Evolutionary conservation across 1,140 invertebrate species (phyloP).

Genomic region (Drosophila ambigua): DNA sequence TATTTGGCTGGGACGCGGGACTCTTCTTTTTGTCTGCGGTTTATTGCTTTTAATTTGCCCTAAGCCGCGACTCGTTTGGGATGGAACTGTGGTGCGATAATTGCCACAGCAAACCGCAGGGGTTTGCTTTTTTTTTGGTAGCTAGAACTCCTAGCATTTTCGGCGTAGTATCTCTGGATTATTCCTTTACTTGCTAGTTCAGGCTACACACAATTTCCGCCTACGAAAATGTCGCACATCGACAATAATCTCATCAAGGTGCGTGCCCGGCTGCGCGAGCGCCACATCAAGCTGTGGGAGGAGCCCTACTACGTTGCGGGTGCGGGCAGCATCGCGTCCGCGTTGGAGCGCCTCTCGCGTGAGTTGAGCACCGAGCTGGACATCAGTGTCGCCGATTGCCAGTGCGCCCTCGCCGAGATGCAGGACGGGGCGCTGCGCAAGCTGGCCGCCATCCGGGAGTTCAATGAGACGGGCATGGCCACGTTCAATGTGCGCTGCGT

Average conservation of each 20-base stretch:
- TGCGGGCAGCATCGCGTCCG: slow-evolving; percentile 76
- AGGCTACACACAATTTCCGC: no score
- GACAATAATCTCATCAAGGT: slow-evolving; percentile 51
- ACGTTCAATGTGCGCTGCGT: slow-evolving; percentile 76
- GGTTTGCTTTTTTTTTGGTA: slow-evolving; percentile 8
- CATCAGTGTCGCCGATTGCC: slow-evolving; percentile 84
- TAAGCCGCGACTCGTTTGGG: slow-evolving; percentile 29
- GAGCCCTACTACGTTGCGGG: slow-evolving; percentile 86
- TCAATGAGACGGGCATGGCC: slow-evolving; percentile 86
- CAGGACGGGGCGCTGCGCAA: slow-evolving; percentile 88
- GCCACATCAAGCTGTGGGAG: slow-evolving; percentile 88
- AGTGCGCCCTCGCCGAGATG: slow-evolving; percentile 85
- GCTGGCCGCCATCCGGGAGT: slow-evolving; percentile 86
- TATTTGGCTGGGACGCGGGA: slow-evolving; percentile 38
- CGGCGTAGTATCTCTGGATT: no score
- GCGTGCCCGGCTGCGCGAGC: slow-evolving; percentile 42
- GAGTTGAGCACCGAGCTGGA: slow-evolving; percentile 86
- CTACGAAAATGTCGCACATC: slow-evolving; percentile 38
- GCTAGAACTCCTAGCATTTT: no score
- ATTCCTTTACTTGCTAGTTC: no score
- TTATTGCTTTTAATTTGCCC: slow-evolving; percentile 77
- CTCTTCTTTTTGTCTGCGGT: slow-evolving; percentile 59
- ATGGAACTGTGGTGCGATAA: slow-evolving; percentile 49
- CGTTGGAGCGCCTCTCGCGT: slow-evolving; percentile 85
- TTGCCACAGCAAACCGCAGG: slow-evolving; percentile 29